Conservation (phyloP, 2,113 vertebrate species). For the Megatriorchis doriae region DNA sequence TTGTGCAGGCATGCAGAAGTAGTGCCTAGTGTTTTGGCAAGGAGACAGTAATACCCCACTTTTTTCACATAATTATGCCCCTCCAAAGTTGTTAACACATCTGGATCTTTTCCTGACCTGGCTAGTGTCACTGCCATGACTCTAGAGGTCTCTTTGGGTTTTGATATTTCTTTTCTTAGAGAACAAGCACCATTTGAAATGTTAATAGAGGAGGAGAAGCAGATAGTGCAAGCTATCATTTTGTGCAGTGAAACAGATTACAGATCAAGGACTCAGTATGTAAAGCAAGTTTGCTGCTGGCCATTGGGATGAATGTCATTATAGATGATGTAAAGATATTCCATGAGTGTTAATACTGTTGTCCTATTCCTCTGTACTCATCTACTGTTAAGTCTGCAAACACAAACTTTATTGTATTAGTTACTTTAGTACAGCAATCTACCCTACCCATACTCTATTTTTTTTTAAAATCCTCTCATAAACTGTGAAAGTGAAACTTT, state of each 20-base stretch:
- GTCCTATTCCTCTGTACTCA: not conserved
- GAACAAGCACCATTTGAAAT: not conserved
- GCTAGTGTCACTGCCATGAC: not conserved
- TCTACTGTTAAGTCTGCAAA: not conserved
- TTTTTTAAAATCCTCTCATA: not conserved
- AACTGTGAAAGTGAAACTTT: not conserved
- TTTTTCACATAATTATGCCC: not conserved
- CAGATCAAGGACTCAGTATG: not conserved
- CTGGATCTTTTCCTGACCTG: not conserved
- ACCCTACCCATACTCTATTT: fast-evolving
- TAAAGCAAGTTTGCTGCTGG: not conserved
- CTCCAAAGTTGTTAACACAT: not conserved
- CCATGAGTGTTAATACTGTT: not conserved
- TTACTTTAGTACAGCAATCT: not conserved
- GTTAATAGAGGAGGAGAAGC: not conserved
- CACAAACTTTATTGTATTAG: not conserved
- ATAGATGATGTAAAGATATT: not conserved
- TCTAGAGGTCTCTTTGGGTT: not conserved
- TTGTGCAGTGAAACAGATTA: not conserved
- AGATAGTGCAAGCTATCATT: not conserved
- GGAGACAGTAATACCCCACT: not conserved
- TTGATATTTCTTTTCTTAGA: not conserved
- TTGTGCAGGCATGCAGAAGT: not conserved
- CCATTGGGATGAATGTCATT: not conserved
- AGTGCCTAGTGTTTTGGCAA: not conserved